Evolutionary conservation across 2,113 vertebrate species (phyloP), one percentile per base, ranked within the genome.

Genomic region (Alouatta palliata): DNA sequence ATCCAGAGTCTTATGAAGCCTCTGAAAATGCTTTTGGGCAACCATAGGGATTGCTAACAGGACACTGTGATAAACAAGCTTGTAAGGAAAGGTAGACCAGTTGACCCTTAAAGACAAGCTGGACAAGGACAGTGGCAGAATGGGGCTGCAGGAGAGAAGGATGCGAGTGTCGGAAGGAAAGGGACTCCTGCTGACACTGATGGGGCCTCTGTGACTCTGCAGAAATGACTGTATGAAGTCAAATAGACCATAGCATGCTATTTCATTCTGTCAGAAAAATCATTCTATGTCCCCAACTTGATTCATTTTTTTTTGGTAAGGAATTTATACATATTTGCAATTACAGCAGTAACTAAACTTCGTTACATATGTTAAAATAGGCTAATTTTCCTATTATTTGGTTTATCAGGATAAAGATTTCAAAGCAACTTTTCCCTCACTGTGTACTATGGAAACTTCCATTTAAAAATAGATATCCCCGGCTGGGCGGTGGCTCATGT

Each of bases 331-430:
- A 61, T 80, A 47, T 80, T 49, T 61, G 27, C 30, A 87, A 80
- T 80, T 56, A 54, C 14, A 70, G 35, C 52, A 32, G 25, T 64
- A 25, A 79, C n/a, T 85, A 66, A 85, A 85, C 90, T 76, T n/a
- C 25, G 13, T 71, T 35, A n/a, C 0, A 19, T 68, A 23, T 30
- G 56, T 81, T 9, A 87, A 90, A 58, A 54, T 30, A 66, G 43
- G 43, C 5, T 83, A 49, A 76, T 25, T 37, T 40, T 87, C 21
- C 16, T 70, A n/a, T 19, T 73, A 43, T 32, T 40, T 49, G 71
- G 13, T 66, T 79, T 71, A 35, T 21, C 0, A 32, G 68, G 56
- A 70, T 87, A 77, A 95, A 77, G 90, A 79, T 56, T 23, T 85
- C 45, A 56, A 85, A 92, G 30, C 37, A 87, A 90, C 5, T 32